These are phyloP conservation scores for Coleophora flavipennella DNA, from an alignment of 2,888 invertebrate species.

Conservation along the genomic window DNA sequence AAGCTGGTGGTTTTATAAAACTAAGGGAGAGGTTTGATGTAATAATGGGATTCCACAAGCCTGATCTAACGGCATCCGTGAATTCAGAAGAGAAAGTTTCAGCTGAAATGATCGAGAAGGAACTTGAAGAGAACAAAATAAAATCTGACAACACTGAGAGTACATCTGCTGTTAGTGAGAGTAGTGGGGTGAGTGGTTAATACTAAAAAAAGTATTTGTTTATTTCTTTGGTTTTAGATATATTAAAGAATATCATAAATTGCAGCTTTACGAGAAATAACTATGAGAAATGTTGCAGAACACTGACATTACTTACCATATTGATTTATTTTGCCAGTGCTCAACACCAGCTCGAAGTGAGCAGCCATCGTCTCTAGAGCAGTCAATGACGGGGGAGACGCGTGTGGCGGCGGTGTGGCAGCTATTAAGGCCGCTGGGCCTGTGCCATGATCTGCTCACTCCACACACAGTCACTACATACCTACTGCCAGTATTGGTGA, in stretches of 20 bases:
- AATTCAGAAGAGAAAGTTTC: slow-evolving; percentile 55
- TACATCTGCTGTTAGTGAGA: slow-evolving; percentile 36
- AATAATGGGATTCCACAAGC: slow-evolving; percentile 74
- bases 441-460: slow-evolving; percentile 92
- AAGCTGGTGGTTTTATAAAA: slow-evolving; percentile 90
- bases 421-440: slow-evolving; percentile 91
- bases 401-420: slow-evolving; percentile 65
- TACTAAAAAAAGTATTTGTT: too few relatives aligned
- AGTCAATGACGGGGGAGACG: slow-evolving; percentile 49
- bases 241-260: too few relatives aligned
- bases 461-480: slow-evolving; percentile 92
- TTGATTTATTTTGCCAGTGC: slow-evolving; percentile 18
- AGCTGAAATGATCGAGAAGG: slow-evolving; percentile 54
- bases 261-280: too few relatives aligned
- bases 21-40: slow-evolving; percentile 87
- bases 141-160: slow-evolving; percentile 35
- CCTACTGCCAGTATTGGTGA: slow-evolving; percentile 91
- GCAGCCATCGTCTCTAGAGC: slow-evolving; percentile 55
- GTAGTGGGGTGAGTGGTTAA: slow-evolving; percentile 35
- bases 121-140: slow-evolving; percentile 39
- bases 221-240: too few relatives aligned
- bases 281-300: too few relatives aligned
- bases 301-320: too few relatives aligned
- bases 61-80: slow-evolving; percentile 51
- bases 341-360: slow-evolving; percentile 42